Conservation (phyloP, 2,888 invertebrate genomes). For the Alloscopus bannaensis region DNA sequence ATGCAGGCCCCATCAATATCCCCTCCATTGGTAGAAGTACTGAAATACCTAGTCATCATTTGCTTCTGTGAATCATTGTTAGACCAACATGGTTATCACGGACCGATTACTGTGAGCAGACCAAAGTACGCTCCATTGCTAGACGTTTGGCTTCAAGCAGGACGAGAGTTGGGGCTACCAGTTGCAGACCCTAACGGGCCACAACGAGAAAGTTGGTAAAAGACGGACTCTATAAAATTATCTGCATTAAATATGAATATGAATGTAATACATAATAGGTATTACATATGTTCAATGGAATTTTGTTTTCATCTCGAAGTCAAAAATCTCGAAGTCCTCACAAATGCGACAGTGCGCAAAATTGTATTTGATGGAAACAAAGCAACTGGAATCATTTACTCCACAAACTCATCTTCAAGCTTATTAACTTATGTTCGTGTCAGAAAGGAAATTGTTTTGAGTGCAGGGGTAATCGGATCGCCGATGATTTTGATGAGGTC, state of each 20-base stretch:
- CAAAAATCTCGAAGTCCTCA: conserved; percentile 40
- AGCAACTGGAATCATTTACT: conserved; percentile 13
- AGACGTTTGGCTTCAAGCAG: conserved; percentile 39
- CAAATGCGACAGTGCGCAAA: conserved; percentile 33
- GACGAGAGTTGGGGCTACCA: conserved; percentile 43
- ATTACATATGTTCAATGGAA: conserved; percentile 52
- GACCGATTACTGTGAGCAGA: conserved; percentile 11
- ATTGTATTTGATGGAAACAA: conserved; percentile 19
- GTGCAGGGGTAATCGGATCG: conserved; percentile 28
- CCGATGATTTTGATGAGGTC: conserved; percentile 27
- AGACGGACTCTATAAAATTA: too few species aligned
- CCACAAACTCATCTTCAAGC: background rate
- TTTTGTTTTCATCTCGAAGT: conserved; percentile 23
- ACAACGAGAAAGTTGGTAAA: conserved; percentile 30
- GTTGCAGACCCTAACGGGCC: conserved; percentile 60
- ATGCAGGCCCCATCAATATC: background rate
- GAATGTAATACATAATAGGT: too few species aligned
- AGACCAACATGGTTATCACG: conserved; percentile 15
- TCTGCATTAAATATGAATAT: too few species aligned
- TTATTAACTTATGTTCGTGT: background rate
- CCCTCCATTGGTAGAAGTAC: too few species aligned
- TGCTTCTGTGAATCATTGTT: background rate
- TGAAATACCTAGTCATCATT: background rate
- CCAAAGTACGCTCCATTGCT: conserved; percentile 30
- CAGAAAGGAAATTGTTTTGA: conserved; percentile 24